Percentiles rank a stretch among this genome's conserved stretches.
Evolutionary conservation across 2,113 vertebrate species (phyloP).

Genomic region (Anolis sagrei): DNA sequence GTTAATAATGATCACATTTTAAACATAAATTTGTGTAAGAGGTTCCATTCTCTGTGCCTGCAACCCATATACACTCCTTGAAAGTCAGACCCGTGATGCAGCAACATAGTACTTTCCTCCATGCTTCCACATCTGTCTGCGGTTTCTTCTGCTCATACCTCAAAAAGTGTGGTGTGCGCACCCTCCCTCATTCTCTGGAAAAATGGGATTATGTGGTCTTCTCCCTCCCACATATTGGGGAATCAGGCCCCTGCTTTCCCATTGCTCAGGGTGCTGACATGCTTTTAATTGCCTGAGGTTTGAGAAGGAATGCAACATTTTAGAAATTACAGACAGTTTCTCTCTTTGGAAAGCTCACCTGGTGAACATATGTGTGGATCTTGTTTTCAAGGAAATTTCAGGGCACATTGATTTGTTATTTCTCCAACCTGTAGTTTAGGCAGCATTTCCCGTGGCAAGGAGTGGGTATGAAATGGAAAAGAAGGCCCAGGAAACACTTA

Average conservation of each 20-base stretch:
- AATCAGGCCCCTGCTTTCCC: not conserved
- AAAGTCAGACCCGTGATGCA: not conserved
- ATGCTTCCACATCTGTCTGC: not conserved
- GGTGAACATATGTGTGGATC: constrained; percentile 12
- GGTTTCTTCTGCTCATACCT: not conserved
- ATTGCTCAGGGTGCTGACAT: not conserved
- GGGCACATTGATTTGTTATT: not conserved
- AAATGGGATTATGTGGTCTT: constrained; percentile 15
- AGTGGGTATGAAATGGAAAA: not conserved
- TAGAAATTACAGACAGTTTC: not conserved
- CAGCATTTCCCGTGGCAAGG: constrained; percentile 9
- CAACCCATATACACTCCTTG: not conserved
- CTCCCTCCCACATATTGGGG: not conserved
- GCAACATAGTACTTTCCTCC: not conserved
- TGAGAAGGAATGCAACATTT: not conserved
- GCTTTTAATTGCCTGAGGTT: not conserved
- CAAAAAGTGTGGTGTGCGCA: not conserved
- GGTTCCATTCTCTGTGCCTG: not conserved
- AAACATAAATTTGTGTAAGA: constrained; percentile 2
- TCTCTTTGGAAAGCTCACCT: constrained; percentile 9
- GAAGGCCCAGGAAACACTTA: not conserved
- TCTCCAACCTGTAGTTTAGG: not conserved
- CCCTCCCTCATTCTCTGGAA: not conserved
- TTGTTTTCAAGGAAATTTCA: not conserved
- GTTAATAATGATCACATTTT: not conserved